phyloP scores from a whole-genome alignment of 2,113 vertebrate species.

The Gracilinanus agilis region DNA sequence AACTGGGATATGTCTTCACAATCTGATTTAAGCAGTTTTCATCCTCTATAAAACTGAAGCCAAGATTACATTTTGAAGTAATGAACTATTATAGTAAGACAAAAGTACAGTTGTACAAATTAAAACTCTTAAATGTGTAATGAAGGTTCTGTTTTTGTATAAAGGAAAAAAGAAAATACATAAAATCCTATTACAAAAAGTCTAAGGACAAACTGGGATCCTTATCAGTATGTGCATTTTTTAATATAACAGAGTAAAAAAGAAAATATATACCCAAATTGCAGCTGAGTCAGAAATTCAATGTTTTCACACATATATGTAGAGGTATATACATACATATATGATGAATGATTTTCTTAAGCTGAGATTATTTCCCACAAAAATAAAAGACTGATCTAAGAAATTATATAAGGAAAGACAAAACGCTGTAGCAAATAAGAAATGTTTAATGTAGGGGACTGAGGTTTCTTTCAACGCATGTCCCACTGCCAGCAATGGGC shows the following conservation, averaged over 20 bases:
- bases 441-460: neutral
- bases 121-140: constrained; percentile 34
- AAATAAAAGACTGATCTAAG: constrained; percentile 57
- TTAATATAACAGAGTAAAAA: constrained; percentile 60
- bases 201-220: neutral
- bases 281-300: constrained; percentile 56
- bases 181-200: constrained; percentile 60
- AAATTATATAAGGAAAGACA: constrained; percentile 34
- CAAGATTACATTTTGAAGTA: constrained; percentile 16
- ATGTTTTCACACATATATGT: neutral
- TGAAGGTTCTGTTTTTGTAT: constrained; percentile 42
- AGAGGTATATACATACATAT: neutral
- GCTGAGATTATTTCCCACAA: constrained; percentile 18
- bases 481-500: constrained; percentile 66
- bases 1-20: constrained; percentile 38
- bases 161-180: constrained; percentile 69
- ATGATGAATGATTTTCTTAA: constrained; percentile 36
- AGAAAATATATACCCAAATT: neutral
- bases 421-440: neutral
- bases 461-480: neutral
- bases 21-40: constrained; percentile 40
- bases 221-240: constrained; percentile 54
- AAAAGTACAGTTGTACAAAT: constrained; percentile 64
- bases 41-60: constrained; percentile 49
- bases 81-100: constrained; percentile 53